Evolutionary conservation across 1,140 invertebrate genomes (phyloP).

Genomic region (Drosophila biarmipes): DNA sequence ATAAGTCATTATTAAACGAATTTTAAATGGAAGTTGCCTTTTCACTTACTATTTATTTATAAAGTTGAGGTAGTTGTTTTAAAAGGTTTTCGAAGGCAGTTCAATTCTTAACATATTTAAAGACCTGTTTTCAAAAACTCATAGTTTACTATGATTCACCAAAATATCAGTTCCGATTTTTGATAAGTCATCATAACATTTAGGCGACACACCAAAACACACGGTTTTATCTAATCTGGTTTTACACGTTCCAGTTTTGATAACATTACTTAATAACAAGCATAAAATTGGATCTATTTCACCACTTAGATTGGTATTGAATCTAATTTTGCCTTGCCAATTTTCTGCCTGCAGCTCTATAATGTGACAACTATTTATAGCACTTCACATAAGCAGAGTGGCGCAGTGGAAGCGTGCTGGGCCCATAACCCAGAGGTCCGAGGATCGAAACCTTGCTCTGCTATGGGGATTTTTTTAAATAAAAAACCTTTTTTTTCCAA

Average conservation of each 20-base stretch:
- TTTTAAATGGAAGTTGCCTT: no score
- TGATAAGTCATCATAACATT: background rate
- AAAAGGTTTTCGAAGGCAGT: no score
- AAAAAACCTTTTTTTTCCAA: background rate
- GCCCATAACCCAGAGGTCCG: constrained; percentile 99
- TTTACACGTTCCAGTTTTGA: background rate
- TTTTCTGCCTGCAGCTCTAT: background rate
- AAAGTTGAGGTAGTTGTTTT: no score
- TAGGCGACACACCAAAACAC: background rate
- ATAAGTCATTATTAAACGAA: no score
- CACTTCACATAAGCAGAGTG: constrained; percentile 90
- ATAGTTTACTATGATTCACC: no score
- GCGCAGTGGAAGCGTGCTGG: constrained; percentile 99
- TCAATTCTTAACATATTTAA: no score
- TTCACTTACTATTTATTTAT: no score
- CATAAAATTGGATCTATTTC: background rate
- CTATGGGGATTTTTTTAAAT: constrained; percentile 85
- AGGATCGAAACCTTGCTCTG: constrained; percentile 97
- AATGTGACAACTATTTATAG: accelerated
- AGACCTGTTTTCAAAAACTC: no score
- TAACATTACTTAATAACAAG: background rate
- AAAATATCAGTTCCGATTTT: no score
- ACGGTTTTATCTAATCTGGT: background rate
- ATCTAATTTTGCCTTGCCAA: background rate
- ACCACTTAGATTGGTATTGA: background rate